These are phyloP conservation scores for Chrysolina oricalcia DNA, from an alignment of 2,888 invertebrate species.

Conservation along the genomic window DNA sequence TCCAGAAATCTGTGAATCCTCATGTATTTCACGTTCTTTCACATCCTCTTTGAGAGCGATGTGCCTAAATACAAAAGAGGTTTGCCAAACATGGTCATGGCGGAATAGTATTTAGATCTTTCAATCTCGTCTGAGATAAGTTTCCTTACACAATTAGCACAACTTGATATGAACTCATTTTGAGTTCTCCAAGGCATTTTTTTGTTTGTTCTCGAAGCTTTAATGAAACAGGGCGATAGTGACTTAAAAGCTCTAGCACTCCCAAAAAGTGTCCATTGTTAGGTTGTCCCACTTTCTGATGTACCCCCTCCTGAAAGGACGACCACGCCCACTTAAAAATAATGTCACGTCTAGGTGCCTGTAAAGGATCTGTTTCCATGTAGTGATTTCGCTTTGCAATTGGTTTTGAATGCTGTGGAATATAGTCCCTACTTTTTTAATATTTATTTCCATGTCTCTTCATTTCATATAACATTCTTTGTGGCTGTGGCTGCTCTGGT, in stretches of 20 bases:
- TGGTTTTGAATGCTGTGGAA: constrained; percentile 21
- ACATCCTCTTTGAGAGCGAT: constrained; percentile 3
- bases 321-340: too few relatives aligned
- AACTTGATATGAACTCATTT: constrained; percentile 28
- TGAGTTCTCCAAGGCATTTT: constrained; percentile 16
- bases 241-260: too few relatives aligned
- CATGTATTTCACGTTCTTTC: constrained; percentile 16
- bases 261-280: too few relatives aligned
- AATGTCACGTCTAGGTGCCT: too few relatives aligned
- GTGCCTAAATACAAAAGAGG: constrained; percentile 21
- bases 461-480: too few relatives aligned
- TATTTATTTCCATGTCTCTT: too few relatives aligned
- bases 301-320: too few relatives aligned
- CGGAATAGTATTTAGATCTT: constrained; percentile 14
- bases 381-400: constrained; percentile 16
- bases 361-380: constrained; percentile 18
- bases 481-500: too few relatives aligned
- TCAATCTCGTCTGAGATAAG: constrained; percentile 11
- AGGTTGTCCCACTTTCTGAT: too few relatives aligned
- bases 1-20: background rate
- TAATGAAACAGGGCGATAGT: too few relatives aligned
- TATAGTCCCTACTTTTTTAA: constrained; percentile 11
- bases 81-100: background rate
- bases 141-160: constrained; percentile 26
- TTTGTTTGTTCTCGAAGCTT: too few relatives aligned